Conservation (phyloP, 2,797 vertebrate genomes). For the Coreius guichenoti region DNA sequence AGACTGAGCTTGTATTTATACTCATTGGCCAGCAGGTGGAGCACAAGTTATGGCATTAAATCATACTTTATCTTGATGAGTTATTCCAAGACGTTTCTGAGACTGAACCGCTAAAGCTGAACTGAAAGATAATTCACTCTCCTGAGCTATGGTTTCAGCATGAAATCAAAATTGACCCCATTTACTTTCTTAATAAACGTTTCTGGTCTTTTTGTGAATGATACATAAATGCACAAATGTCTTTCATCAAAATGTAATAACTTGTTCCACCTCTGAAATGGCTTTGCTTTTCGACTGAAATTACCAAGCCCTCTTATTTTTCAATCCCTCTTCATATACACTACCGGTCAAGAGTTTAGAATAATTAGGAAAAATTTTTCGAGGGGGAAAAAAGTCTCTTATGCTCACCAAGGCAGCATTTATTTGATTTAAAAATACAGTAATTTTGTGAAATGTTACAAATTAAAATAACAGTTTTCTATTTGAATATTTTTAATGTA, state of each 20-base stretch:
- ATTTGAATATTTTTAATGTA: too few species aligned
- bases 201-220: constrained; percentile 12
- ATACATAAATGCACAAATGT: constrained; percentile 6
- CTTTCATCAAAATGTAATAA: constrained; percentile 30
- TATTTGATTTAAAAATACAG: not conserved
- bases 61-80: not conserved
- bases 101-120: not conserved
- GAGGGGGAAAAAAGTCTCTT: not conserved
- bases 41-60: constrained; percentile 73
- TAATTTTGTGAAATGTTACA: not conserved
- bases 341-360: not conserved
- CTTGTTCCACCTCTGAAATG: constrained; percentile 16
- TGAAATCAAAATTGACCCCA: constrained; percentile 19
- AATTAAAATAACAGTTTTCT: too few species aligned
- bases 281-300: not conserved
- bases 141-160: constrained; percentile 12
- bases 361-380: not conserved
- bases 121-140: constrained; percentile 13
- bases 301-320: not conserved
- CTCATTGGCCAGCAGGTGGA: constrained; percentile 75
- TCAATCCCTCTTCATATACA: not conserved
- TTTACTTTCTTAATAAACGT: constrained; percentile 24
- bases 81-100: not conserved
- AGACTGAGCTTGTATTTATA: constrained; percentile 50
- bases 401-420: not conserved